Conservation (phyloP, 2,797 vertebrate genomes). For the Acipenser ruthenus region DNA sequence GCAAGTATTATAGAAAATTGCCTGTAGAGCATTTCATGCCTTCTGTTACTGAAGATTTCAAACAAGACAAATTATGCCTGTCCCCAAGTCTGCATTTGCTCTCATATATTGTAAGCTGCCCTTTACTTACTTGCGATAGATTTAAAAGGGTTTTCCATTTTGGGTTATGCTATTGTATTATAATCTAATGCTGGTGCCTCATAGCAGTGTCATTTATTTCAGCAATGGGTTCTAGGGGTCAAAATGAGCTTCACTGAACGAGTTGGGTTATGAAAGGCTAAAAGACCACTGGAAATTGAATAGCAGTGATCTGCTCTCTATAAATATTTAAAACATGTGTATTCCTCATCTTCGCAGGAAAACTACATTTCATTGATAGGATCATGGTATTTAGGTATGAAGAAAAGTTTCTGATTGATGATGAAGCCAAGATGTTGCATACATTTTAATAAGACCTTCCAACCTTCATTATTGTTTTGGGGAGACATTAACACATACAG, state of each 20-base stretch:
- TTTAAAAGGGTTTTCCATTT: constrained; percentile 4
- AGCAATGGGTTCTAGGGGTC: background rate
- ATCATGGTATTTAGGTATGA: no score
- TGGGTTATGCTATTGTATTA: background rate
- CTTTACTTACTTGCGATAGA: background rate
- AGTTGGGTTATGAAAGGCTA: background rate
- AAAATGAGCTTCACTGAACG: background rate
- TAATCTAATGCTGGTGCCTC: constrained; percentile 3
- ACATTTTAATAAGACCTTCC: no score
- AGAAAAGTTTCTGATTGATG: no score
- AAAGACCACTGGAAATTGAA: constrained; percentile 8
- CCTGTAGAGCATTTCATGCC: background rate
- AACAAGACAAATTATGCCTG: background rate
- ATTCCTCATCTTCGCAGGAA: background rate
- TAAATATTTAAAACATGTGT: constrained; percentile 14
- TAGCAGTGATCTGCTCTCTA: constrained; percentile 8
- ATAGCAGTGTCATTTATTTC: constrained; percentile 2
- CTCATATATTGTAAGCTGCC: constrained; percentile 1
- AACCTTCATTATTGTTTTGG: background rate
- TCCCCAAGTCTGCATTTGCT: background rate
- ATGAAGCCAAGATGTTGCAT: no score
- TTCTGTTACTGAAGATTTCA: background rate
- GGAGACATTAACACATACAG: no score
- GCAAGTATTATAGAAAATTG: no score
- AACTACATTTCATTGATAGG: background rate